phyloP scores from a whole-genome alignment of 2,888 invertebrate genomes.

The Herminia tarsipennalis region DNA sequence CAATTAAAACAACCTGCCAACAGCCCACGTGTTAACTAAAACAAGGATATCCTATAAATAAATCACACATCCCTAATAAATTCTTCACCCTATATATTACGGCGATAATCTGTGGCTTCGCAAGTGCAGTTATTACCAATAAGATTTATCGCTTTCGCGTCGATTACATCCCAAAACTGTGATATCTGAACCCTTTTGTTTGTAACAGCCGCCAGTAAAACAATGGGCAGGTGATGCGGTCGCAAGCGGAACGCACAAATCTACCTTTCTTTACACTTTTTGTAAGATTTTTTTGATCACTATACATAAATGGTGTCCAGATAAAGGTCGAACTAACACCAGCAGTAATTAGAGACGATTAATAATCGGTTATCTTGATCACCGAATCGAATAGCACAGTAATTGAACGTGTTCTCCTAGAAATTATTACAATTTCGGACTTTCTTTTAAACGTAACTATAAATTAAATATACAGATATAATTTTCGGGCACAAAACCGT shows the following conservation, averaged over 20 bases:
- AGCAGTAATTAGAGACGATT: conserved; percentile 85
- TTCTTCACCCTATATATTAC: conserved; percentile 66
- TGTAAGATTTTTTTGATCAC: conserved; percentile 69
- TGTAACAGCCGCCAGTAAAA: conserved; percentile 77
- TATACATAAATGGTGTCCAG: conserved; percentile 80
- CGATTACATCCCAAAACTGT: conserved; percentile 81
- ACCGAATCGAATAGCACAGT: conserved; percentile 67
- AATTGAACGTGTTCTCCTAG: conserved; percentile 63
- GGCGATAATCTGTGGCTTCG: conserved; percentile 70
- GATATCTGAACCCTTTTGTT: conserved; percentile 83
- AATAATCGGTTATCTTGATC: conserved; percentile 85
- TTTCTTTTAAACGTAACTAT: conserved; percentile 43
- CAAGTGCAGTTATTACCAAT: conserved; percentile 82
- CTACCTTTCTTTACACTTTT: conserved; percentile 82
- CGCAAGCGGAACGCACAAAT: conserved; percentile 65
- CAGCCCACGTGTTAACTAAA: conserved; percentile 29
- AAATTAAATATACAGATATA: conserved; percentile 26
- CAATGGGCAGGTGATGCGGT: conserved; percentile 79
- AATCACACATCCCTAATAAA: conserved; percentile 63
- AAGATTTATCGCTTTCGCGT: conserved; percentile 75
- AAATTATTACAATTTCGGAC: conserved; percentile 47
- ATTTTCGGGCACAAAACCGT: conserved; percentile 27
- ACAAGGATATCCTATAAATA: conserved; percentile 60
- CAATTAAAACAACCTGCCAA: conserved; percentile 1
- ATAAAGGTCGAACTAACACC: conserved; percentile 84